Base-by-base conservation (phyloP, 1,140 invertebrate species). In the Drosophila teissieri region DNA sequence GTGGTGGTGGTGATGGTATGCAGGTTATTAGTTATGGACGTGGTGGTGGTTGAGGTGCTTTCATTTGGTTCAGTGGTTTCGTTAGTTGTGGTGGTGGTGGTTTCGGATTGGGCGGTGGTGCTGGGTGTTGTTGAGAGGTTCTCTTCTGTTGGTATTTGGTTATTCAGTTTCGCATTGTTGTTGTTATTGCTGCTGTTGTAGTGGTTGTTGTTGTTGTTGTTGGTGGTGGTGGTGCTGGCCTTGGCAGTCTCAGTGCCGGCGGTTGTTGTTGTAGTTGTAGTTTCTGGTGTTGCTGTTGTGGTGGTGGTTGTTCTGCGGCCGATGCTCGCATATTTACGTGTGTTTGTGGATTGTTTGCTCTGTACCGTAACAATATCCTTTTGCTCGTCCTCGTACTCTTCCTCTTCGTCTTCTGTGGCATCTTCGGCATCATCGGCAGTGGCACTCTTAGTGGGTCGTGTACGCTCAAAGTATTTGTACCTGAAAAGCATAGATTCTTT, bases 61-160 rank as follows among this genome's bases (percentile, higher is more conserved):
- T 90, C 91, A 61, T 83, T 89, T 91, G 90, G 88, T 91, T 91
- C 90, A 79, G 90, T 82, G 73, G 78, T 72, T 89, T 80, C 74
- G 75, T 90, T 91, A 85, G 65, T 72, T 51, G 64, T 73, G 57
- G 79, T 79, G 36, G 79, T 79, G 36, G 77, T 75, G 46, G 52
- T 77, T 63, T 68, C 64, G 64, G 61, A 24, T 19, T 73, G 53
- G 39, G 48, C 27, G 24, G 45, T 56, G 63, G 69, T 77, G 78
- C 62, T 74, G 73, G 56, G 52, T 88, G 72, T 58, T 67, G 68
- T 27, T 72, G 67, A 51, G 52, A 15, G 70, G 51, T 67, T 57
- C 36, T 72, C 68, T 57, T 69, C 67, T 40, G 84, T 77, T 67
- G 49, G 51, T 60, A 61, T 56, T 61, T 52, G 49, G 60, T 75